Percentiles rank a stretch among this genome's conserved stretches.
Evolutionary conservation across 2,888 invertebrate species (phyloP).

Genomic region (Antitype chi): DNA sequence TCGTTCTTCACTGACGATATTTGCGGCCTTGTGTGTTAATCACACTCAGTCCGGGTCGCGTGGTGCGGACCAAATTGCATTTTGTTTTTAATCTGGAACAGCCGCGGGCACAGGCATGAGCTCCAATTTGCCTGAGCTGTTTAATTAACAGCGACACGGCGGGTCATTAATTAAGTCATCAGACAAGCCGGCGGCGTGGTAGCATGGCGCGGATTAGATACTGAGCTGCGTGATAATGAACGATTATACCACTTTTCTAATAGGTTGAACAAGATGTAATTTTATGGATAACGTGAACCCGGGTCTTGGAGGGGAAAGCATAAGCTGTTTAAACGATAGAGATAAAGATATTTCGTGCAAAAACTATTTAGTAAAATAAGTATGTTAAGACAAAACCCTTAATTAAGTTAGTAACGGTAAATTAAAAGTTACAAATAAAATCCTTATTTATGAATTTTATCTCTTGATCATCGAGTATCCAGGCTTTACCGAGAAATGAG

Average conservation of each 20-base stretch:
- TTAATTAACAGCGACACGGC: conserved; percentile 89
- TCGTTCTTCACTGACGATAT: conserved; percentile 34
- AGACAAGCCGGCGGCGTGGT: conserved; percentile 82
- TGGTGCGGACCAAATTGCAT: conserved; percentile 82
- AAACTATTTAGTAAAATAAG: too few relatives aligned
- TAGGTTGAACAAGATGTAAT: conserved; percentile 56
- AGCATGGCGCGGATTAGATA: conserved; percentile 81
- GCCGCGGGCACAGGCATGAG: conserved; percentile 81
- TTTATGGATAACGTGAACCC: conserved; percentile 51
- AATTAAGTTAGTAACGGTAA: too few relatives aligned
- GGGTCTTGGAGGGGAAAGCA: not conserved
- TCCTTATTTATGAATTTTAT: too few relatives aligned
- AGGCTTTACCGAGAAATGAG: too few relatives aligned
- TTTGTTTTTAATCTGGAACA: conserved; percentile 86
- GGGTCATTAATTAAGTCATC: conserved; percentile 90
- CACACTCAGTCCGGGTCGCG: conserved; percentile 72
- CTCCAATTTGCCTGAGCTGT: conserved; percentile 88
- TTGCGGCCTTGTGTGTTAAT: conserved; percentile 69
- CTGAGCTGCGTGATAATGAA: conserved; percentile 82
- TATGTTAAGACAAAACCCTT: too few relatives aligned
- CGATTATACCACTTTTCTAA: conserved; percentile 76
- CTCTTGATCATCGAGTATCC: too few relatives aligned
- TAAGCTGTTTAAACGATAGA: conserved; percentile 15
- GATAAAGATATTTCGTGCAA: too few relatives aligned
- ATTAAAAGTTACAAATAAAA: too few relatives aligned